Evolutionary conservation across 2,888 invertebrate species (phyloP).

Genomic region (Allophyes oxyacanthae): DNA sequence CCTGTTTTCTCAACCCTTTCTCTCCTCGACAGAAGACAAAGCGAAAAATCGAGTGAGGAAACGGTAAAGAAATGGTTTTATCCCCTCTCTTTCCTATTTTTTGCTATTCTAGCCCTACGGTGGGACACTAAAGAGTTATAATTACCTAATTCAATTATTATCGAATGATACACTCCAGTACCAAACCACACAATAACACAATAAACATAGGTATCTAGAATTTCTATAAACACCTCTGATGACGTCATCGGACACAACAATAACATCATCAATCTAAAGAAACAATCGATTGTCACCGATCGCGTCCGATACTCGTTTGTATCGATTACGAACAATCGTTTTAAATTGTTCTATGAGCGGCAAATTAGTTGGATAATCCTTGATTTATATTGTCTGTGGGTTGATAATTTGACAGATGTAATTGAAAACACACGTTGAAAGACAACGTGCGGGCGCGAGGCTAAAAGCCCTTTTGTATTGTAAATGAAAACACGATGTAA

Average conservation of each 20-base stretch:
- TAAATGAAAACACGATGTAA: slow-evolving; percentile 39
- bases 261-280: slow-evolving; percentile 51
- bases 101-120: too few relatives aligned
- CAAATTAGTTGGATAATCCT: slow-evolving; percentile 53
- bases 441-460: slow-evolving; percentile 8
- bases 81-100: too few relatives aligned
- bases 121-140: too few relatives aligned
- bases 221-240: slow-evolving; percentile 37
- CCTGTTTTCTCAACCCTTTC: too few relatives aligned
- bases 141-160: too few relatives aligned
- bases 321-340: slow-evolving; percentile 53
- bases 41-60: too few relatives aligned
- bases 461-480: slow-evolving; percentile 22
- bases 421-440: slow-evolving; percentile 48
- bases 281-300: slow-evolving; percentile 59
- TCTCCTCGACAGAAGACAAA: too few relatives aligned
- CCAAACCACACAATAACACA: slow-evolving; percentile 36
- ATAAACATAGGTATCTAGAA: slow-evolving; percentile 33
- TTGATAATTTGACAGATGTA: slow-evolving; percentile 51
- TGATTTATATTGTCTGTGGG: slow-evolving; percentile 47
- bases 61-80: too few relatives aligned
- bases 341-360: slow-evolving; percentile 45
- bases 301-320: slow-evolving; percentile 50
- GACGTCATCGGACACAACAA: slow-evolving; percentile 50
- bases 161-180: slow-evolving; percentile 15